A percentile compares a stretch with the other conserved stretches of the same genome.
phyloP scores from a whole-genome alignment of 2,888 invertebrate species.

The Dugesia japonica region DNA sequence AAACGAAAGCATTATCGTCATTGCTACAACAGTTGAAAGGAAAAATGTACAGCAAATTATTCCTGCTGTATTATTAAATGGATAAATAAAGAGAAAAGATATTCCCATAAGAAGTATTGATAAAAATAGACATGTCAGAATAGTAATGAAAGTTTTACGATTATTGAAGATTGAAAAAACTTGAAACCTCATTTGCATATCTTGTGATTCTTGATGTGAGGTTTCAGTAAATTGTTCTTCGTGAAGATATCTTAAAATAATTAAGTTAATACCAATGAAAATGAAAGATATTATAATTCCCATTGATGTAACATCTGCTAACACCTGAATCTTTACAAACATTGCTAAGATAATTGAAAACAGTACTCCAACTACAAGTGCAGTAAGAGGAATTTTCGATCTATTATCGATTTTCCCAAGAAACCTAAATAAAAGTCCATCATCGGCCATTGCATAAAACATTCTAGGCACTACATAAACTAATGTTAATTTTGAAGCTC shows the following conservation, averaged over 20 bases:
- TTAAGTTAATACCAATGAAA: slow-evolving; percentile 30
- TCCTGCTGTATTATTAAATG: background rate
- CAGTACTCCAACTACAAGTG: slow-evolving; percentile 27
- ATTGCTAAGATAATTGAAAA: slow-evolving; percentile 30
- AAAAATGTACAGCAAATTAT: background rate
- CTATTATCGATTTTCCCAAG: slow-evolving; percentile 28
- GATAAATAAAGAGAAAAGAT: background rate
- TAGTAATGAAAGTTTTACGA: background rate
- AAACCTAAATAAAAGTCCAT: slow-evolving; percentile 33
- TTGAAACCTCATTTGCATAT: background rate
- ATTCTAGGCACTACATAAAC: slow-evolving; percentile 33
- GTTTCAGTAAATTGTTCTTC: background rate
- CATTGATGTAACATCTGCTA: slow-evolving; percentile 33
- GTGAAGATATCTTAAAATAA: slow-evolving; percentile 33
- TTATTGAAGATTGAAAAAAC: background rate
- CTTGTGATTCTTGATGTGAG: background rate
- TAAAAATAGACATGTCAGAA: background rate
- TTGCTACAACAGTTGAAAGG: background rate
- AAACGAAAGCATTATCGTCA: background rate
- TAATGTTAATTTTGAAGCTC: slow-evolving; percentile 28
- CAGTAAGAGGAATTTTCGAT: slow-evolving; percentile 27
- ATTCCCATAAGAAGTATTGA: background rate
- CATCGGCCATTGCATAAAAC: slow-evolving; percentile 34
- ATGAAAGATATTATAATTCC: slow-evolving; percentile 34
- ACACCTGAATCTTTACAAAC: slow-evolving; percentile 32